phyloP scores from a whole-genome alignment of 1,140 invertebrate species.

The Arctopsyche grandis region DNA sequence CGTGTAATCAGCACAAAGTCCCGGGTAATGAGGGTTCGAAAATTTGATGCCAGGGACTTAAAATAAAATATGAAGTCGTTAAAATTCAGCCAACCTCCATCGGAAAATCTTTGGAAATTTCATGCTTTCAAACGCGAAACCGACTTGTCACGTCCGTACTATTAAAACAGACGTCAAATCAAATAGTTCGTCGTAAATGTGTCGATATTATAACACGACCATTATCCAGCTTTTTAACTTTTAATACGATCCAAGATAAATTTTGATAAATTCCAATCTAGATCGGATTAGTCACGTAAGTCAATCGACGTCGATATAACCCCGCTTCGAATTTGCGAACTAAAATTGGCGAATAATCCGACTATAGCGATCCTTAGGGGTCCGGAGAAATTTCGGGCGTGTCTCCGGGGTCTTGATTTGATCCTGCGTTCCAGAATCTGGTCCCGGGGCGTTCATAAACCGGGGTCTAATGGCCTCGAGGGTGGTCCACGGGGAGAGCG shows the following conservation, averaged over 20 bases:
- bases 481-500: constrained; percentile 17
- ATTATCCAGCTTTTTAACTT: no score
- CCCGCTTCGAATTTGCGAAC: neutral
- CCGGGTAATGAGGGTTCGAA: constrained; percentile 34
- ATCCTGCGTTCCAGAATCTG: constrained; percentile 8
- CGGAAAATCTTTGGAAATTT: constrained; percentile 19
- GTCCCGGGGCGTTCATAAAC: constrained; percentile 34
- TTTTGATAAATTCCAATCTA: neutral
- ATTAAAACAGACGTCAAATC: no score
- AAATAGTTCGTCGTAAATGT: no score
- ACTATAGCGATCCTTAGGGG: neutral
- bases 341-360: constrained; percentile 6
- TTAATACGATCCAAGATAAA: neutral
- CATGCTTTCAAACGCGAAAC: neutral
- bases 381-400: neutral
- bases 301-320: neutral
- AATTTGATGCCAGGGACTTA: constrained; percentile 24
- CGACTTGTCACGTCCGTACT: neutral
- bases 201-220: no score
- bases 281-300: neutral
- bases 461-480: constrained; percentile 15
- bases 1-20: constrained; percentile 39
- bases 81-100: neutral
- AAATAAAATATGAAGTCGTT: constrained; percentile 37
- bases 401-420: constrained; percentile 18